Evolutionary conservation across 2,888 invertebrate species (phyloP), one percentile per base, ranked within the genome.

Genomic region (Diadegma fenestrale): DNA sequence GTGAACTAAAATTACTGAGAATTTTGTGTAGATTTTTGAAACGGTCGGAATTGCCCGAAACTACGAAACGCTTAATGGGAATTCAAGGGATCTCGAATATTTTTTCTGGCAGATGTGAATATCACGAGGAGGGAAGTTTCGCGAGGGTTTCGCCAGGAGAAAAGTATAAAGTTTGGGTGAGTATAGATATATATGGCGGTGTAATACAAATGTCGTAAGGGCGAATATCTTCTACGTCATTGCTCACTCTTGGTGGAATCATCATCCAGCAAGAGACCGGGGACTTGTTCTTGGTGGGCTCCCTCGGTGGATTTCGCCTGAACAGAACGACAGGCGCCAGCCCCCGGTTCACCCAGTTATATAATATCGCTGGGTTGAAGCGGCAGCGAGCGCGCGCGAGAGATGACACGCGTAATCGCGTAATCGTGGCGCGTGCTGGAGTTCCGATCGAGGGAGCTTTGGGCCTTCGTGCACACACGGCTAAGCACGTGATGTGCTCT

Each of bases 401-500:
- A 92, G 91, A 91, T 92, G 93, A 94, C 93, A 93, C 94, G 93
- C 93, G 93, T 93, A 94, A 94, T 93, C 94, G 93, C 92, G 92
- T 93, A 93, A 94, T 93, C 93, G 93, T 90, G 91, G 92, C 93
- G 93, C 93, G 94, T 94, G 94, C 93, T 91, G 90, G 91, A 93
- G 91, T 92, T 92, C 91, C 89, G 90, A 91, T 92, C 92, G 90
- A 90, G 93, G 93, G 92, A 92, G 93, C 90, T 91, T 91, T 91
- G 86, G 58, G 75, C 90, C 88, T 88, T 88, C 84, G 89, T 89
- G 87, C 89, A 82, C 89, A 90, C 88, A 90, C 89, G 89, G 88
- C 82, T 80, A 87, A 87, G 88, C 90, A 88, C 90, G 90, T 90
- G 89, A 82, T 86, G 86, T 73, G 80, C 45, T 66, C 45, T 78